Percentiles rank a stretch among this genome's conserved stretches.
phyloP scores from a whole-genome alignment of 2,113 vertebrate genomes.

The Oxygymnocypris stewartii region DNA sequence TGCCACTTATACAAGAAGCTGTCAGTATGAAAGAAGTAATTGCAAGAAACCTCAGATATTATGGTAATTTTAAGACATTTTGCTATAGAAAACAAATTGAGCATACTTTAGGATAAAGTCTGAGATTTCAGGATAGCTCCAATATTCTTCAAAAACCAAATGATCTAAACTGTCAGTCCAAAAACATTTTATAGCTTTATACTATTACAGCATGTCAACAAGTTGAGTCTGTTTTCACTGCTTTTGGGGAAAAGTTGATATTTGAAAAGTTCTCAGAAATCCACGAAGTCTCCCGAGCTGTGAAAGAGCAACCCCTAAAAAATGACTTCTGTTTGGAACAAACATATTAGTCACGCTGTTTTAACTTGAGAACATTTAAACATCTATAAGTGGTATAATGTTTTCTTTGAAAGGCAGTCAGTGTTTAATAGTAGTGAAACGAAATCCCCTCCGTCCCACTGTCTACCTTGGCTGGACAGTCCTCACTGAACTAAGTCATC shows the following conservation, averaged over 20 bases:
- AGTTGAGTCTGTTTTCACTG: neutral
- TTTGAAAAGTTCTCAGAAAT: neutral
- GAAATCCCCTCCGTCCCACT: constrained; percentile 43
- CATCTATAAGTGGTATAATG: neutral
- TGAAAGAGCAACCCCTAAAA: neutral
- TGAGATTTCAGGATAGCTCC: neutral
- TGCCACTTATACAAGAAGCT: neutral
- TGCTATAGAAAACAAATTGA: neutral
- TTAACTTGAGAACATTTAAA: neutral
- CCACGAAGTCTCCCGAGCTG: neutral
- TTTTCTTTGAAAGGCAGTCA: neutral
- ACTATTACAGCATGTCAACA: neutral
- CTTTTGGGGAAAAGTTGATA: neutral
- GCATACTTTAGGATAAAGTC: neutral
- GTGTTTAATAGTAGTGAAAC: constrained; percentile 51
- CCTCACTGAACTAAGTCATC: constrained; percentile 40
- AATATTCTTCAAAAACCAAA: neutral
- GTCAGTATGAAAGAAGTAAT: neutral
- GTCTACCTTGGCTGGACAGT: constrained; percentile 40
- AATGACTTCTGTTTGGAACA: neutral
- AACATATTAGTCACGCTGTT: neutral
- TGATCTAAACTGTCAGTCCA: neutral
- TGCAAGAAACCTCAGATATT: neutral
- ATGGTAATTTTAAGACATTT: neutral
- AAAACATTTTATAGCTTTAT: too few species aligned